Conservation (phyloP, 2,113 vertebrate species). For the Pardalotus punctatus region DNA sequence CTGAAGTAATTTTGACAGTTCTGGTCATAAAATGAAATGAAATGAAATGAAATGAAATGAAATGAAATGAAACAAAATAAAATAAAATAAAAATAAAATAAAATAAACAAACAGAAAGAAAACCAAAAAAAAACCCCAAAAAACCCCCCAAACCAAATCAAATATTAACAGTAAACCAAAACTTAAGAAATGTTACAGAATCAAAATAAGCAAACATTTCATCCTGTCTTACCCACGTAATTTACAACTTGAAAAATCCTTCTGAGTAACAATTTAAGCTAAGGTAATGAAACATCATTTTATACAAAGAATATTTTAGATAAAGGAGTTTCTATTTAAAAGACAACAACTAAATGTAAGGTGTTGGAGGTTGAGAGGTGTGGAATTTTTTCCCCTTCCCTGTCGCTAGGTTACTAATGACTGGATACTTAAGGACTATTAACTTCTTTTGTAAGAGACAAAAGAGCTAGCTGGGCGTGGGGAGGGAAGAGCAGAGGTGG, state of each 20-base stretch:
- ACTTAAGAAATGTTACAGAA: background rate
- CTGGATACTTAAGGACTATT: no score
- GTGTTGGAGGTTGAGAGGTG: no score
- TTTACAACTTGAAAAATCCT: background rate
- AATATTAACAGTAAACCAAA: background rate
- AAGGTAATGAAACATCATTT: background rate
- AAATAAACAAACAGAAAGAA: background rate
- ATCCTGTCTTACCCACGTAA: accelerated
- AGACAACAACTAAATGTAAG: background rate
- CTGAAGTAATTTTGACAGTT: background rate
- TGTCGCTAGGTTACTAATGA: no score
- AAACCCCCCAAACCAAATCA: background rate
- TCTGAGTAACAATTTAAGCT: background rate
- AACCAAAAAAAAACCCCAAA: background rate
- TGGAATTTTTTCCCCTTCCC: no score
- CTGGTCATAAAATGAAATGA: background rate
- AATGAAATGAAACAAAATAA: background rate
- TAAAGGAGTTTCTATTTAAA: background rate
- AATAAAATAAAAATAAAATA: background rate
- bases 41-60: background rate
- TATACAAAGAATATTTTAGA: background rate
- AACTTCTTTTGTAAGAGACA: no score
- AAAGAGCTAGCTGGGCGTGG: no score
- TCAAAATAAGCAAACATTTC: background rate
- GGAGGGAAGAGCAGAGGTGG: no score